Base-by-base conservation (phyloP, 2,888 invertebrate species). In the Allolobophora icterica region DNA sequence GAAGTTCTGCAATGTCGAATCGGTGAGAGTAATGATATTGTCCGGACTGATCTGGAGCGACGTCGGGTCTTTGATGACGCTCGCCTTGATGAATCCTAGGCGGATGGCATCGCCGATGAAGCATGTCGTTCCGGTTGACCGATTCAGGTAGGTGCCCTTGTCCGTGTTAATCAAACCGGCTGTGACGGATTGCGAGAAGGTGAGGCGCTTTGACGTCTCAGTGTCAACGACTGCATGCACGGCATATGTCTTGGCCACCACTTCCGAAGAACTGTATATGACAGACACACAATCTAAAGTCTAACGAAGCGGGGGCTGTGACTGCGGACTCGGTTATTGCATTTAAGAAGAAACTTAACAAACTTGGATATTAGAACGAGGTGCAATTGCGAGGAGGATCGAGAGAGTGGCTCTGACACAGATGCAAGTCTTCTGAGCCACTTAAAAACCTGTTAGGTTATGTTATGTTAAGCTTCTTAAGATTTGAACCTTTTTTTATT, bases 61-160 rank as follows among this genome's bases (percentile, higher is more conserved):
- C 42, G 93, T 94, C 17, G 94, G 93, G 91, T 95, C 94, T 4
- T 93, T 92, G 0, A 95, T 93, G 13, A 94, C 92, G 89, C 94
- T 93, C 5, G 95, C 95, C 92, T 95, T 95, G 91, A 95, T 94
- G 92, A 94, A 94, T 21, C 95, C 95, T 84, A 93, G 93, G 93
- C 94, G 94, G 91, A 95, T 95, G 90, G 95, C 95, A 52, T 95
- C 94, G 15, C 94, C 94, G 0, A 95, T 94, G 42, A 93, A 94
- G n/a, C 94, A 91, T 38, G 93, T 92, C 89, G 94, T 94, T 0
- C 92, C 91, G 11, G 94, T 94, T 24, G 93, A 92, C 90, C 94
- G 95, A 93, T 95, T 93, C 34, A 94, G 92, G 92, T 94, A 95
- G 8, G 94, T 93, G 5, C 95, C 95, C 13, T 93, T 94, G 35